Base-by-base conservation (phyloP, 2,797 vertebrate species). In the Eulemur mongoz region DNA sequence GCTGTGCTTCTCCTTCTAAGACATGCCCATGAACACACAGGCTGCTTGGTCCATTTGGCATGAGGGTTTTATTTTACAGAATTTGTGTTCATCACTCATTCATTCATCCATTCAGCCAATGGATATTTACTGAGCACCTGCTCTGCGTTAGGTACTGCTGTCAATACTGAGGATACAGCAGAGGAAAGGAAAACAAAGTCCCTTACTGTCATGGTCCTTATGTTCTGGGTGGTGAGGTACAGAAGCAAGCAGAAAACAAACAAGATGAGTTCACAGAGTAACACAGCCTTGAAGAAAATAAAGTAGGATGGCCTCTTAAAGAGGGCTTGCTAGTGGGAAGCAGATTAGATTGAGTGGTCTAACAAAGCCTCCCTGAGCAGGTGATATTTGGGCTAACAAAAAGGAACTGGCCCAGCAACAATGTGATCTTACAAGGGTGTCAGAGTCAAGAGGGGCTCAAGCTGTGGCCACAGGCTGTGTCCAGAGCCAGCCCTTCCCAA, bases 101-200 rank as follows among this genome's bases (percentile, higher is more conserved):
- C 27, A 82, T 85, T 91, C 50, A 81, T 61, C 27, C 43, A 12
- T 80, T 84, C 30, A 72, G 35, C 12, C 40, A 65, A 35, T 65
- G 65, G 89, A 54, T 69, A 93, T 70, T 95, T 92, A 82, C 27
- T 72, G 13, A 94, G 83, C 38, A 83, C n/a, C 43, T 87, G 23
- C 50, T 89, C 10, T 15, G 4, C 4, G 4, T 65, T 50, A 38
- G 45, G 32, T 22, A 73, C 43, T 89, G 38, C 45, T 79, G 11
- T 30, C 87, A 92, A 80, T 48, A 15, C 57, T 82, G 38, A 84
- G 38, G 32, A 89, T 63, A 6, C 7, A 38, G 75, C 43, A 54
- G 57, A 89, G n/a, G 59, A 70, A 85, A 80, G 40, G 9, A 70
- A 89, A 75, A n/a, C 7, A 59, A 87, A 38, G 18, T 69, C 17